Conservation (phyloP, 2,113 vertebrate genomes). For the Otolemur garnettii region DNA sequence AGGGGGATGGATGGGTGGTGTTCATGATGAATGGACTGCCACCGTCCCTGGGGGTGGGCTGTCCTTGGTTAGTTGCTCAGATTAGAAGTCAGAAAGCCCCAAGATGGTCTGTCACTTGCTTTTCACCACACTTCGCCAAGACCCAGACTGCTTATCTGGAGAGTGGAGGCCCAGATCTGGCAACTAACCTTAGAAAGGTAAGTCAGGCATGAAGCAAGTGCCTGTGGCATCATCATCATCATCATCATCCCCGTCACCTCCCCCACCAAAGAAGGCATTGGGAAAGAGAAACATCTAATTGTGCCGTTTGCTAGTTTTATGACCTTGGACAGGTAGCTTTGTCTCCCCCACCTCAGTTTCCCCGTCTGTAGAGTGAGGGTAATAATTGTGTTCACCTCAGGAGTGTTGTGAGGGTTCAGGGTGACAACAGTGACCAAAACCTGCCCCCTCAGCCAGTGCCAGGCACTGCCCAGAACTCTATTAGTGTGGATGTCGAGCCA, state of each 20-base stretch:
- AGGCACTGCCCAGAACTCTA: not conserved
- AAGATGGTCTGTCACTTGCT: not conserved
- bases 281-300: not conserved
- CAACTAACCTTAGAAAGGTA: not conserved
- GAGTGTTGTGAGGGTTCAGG: not conserved
- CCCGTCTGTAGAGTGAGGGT: not conserved
- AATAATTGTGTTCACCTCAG: accelerated
- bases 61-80: not conserved
- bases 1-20: not conserved
- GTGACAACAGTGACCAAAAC: accelerated
- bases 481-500: accelerated
- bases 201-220: too few relatives aligned
- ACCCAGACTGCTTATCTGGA: not conserved
- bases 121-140: not conserved
- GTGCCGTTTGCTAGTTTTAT: not conserved
- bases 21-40: not conserved
- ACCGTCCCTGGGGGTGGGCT: not conserved
- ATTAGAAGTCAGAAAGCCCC: not conserved
- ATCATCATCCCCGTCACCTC: accelerated
- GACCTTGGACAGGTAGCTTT: not conserved
- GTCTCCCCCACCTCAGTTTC: not conserved
- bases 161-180: not conserved
- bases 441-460: not conserved
- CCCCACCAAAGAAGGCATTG: not conserved
- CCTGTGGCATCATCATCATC: not conserved